Evolutionary conservation across 2,113 vertebrate genomes (phyloP), one percentile per base, ranked within the genome.

Genomic region (Grammomys surdaster): DNA sequence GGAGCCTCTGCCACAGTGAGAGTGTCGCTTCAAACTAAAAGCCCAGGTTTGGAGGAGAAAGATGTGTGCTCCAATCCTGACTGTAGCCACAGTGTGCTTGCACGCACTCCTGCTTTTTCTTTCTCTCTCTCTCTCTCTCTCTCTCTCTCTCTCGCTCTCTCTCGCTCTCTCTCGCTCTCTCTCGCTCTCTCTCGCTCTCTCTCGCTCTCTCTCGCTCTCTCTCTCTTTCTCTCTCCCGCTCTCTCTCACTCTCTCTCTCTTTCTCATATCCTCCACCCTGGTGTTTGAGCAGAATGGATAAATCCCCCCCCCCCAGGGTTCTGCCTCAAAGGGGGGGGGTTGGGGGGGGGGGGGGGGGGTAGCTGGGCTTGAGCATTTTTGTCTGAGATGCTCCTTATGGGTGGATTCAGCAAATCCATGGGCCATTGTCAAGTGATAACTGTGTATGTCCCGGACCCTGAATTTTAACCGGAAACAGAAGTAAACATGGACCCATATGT

Each of bases 41-140:
- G 26, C 58, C 33, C 16, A 24, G 24, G 48, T n/a, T 56, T 56
- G 6, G 3, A 17, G 31, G 72, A n/a, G 75, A 10, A 5, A 3
- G 48, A 24, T 12, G 7, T 40, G 20, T 14, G 10, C 7, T 19
- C 48, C 78, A 56, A 46, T 16, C 36, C 60, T 20, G 87, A 26
- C 33, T 70, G 65, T 67, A 11, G 24, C 65, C 65, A 28, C 28
- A 31, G 65, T 3, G 4, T 5, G 14, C 56, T 58, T 11, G 2
- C 54, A 2, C 10, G 9, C 54, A 2, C 13, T 2, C 2, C 0
- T 16, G 14, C 56, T 17, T 16, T 58, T 4, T 58, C 56, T 58
- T 16, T 58, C 56, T 54, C 10, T 54, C 54, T 58, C 56, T 58
- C 14, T 58, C 56, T 17, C 56, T 58, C 14, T 58, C 3, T 17